A percentile compares a stretch with the other conserved stretches of the same genome.
phyloP scores from a whole-genome alignment of 2,797 vertebrate species.

The Brachyalestes nurse region DNA sequence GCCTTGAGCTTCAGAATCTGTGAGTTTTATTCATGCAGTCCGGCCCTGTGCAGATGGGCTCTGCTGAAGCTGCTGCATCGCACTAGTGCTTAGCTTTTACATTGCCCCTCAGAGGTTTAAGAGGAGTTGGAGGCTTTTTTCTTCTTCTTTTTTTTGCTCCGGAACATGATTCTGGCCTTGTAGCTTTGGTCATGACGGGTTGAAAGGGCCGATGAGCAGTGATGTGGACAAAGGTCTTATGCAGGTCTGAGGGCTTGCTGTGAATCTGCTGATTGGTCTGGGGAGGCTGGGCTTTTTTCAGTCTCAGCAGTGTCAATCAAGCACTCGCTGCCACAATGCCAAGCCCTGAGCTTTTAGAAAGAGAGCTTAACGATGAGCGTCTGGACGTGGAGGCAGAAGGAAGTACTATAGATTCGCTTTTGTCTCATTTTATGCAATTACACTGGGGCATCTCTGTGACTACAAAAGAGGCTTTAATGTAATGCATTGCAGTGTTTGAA shows the following conservation, averaged over 20 bases:
- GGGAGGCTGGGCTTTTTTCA: not conserved
- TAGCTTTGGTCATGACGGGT: slow-evolving; percentile 13
- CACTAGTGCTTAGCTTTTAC: slow-evolving; percentile 28
- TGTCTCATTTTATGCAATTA: slow-evolving; percentile 7
- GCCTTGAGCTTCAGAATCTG: slow-evolving; percentile 29
- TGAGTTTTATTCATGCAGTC: slow-evolving; percentile 38
- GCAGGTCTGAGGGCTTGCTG: slow-evolving; percentile 14
- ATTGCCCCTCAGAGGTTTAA: slow-evolving; percentile 9
- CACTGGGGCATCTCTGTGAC: not conserved
- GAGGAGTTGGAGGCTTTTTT: not conserved
- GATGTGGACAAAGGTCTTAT: slow-evolving; percentile 31
- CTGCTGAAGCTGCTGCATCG: slow-evolving; percentile 21
- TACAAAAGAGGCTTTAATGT: slow-evolving; percentile 9
- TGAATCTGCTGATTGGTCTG: slow-evolving; percentile 25
- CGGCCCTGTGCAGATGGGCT: slow-evolving; percentile 24
- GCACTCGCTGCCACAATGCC: not conserved
- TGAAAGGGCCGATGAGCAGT: slow-evolving; percentile 24
- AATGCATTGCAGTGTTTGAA: slow-evolving; percentile 17
- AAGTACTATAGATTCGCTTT: not conserved
- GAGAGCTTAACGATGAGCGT: slow-evolving; percentile 5
- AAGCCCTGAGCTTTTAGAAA: slow-evolving; percentile 24
- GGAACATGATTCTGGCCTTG: slow-evolving; percentile 16
- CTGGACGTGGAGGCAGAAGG: slow-evolving; percentile 3
- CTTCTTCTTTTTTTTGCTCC: not conserved
- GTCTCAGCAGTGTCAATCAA: slow-evolving; percentile 38